Evolutionary conservation across 2,797 vertebrate species (phyloP).

Genomic region (Gallinago stenura): DNA sequence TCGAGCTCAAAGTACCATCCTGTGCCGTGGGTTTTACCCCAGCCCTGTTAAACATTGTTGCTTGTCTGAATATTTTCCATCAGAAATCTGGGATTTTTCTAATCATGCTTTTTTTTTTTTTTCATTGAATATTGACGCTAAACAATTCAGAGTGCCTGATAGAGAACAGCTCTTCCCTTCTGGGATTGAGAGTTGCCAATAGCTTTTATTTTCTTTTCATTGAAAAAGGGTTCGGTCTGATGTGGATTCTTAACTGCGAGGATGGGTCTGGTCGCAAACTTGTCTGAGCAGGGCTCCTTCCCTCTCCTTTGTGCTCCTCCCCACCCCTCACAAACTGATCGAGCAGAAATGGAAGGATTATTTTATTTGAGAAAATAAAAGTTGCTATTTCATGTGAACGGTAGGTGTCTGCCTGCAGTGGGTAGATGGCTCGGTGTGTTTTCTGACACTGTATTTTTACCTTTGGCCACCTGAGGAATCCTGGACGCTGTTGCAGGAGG

Average conservation of each 20-base stretch:
- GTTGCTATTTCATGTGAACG: conserved; percentile 49
- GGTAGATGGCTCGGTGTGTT: not conserved
- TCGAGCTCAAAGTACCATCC: not conserved
- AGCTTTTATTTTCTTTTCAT: conserved; percentile 62
- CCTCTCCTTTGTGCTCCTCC: conserved; percentile 3
- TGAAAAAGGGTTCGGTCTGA: not conserved
- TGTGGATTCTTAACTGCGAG: not conserved
- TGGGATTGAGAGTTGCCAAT: conserved; percentile 34
- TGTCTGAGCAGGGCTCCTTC: conserved; percentile 19
- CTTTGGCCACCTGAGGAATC: not conserved
- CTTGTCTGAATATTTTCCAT: conserved; percentile 23
- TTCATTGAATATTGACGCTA: not conserved
- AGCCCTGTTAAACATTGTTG: not conserved
- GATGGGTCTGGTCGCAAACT: not conserved
- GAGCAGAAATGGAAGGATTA: conserved; percentile 58
- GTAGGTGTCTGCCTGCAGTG: not conserved
- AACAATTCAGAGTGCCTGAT: conserved; percentile 57
- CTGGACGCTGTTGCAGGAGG: not conserved
- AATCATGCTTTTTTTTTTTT: not conserved
- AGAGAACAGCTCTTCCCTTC: conserved; percentile 49
- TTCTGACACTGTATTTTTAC: not conserved
- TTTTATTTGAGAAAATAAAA: conserved; percentile 72
- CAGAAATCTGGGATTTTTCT: conserved; percentile 34
- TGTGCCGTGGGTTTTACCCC: not conserved
- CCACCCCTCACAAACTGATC: not conserved